phyloP scores from a whole-genome alignment of 1,140 invertebrate species.

The Phocides pigmalion region DNA sequence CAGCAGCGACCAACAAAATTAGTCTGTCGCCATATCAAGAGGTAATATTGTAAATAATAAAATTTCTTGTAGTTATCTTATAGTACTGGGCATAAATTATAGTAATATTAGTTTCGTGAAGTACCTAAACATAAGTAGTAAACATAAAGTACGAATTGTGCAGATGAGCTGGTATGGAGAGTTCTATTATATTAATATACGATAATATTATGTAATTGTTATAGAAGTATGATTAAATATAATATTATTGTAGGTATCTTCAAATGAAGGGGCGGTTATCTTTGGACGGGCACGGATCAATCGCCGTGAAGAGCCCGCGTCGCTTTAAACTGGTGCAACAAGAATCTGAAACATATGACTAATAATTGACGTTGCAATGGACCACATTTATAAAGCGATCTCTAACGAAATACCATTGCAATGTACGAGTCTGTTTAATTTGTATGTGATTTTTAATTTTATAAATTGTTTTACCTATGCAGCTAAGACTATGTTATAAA shows the following conservation, averaged over 20 bases:
- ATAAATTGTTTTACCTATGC: not conserved
- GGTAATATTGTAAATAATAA: conserved; percentile 60
- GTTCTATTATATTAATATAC: too few species aligned
- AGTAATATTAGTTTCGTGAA: too few species aligned
- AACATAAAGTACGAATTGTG: too few species aligned
- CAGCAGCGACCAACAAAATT: conserved; percentile 95
- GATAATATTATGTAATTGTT: too few species aligned
- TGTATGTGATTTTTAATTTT: not conserved
- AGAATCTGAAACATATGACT: conserved; percentile 95
- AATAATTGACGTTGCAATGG: too few species aligned
- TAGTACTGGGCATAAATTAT: too few species aligned
- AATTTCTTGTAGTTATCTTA: too few species aligned
- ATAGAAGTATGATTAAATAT: too few species aligned
- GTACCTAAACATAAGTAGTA: too few species aligned
- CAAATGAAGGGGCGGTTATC: conserved; percentile 88
- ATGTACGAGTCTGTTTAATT: conserved; percentile 5
- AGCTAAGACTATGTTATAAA: not conserved
- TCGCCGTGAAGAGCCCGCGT: conserved; percentile 92
- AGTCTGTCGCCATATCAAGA: conserved; percentile 94
- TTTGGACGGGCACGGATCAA: conserved; percentile 89
- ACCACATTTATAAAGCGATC: not conserved
- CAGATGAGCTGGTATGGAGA: too few species aligned
- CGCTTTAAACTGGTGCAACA: conserved; percentile 95
- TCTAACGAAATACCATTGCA: not conserved
- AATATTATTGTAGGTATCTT: conserved; percentile 85